phyloP scores from a whole-genome alignment of 2,113 vertebrate genomes.

The Panthera tigris region DNA sequence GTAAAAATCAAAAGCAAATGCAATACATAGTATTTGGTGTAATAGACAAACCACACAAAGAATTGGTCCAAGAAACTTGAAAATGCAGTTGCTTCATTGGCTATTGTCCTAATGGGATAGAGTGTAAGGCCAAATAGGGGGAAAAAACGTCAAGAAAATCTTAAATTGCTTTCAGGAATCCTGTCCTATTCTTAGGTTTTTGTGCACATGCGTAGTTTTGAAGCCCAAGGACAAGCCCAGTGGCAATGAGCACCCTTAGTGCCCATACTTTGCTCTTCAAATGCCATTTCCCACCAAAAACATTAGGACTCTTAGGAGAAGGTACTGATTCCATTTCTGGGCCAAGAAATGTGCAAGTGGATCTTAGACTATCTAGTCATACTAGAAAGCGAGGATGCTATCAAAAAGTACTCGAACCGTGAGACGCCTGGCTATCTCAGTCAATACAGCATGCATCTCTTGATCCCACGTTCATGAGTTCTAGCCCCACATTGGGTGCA shows the following conservation, averaged over 20 bases:
- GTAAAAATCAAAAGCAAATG: neutral
- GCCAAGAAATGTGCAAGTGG: neutral
- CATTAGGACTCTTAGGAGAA: neutral
- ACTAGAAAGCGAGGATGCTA: neutral
- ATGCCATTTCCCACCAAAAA: neutral
- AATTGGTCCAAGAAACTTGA: neutral
- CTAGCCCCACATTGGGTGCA: neutral
- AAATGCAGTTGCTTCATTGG: neutral
- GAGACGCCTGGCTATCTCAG: neutral
- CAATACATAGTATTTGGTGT: neutral
- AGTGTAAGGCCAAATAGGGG: neutral
- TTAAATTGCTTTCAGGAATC: neutral
- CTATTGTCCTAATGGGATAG: neutral
- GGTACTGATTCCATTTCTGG: neutral
- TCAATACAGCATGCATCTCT: neutral
- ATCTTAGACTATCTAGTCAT: neutral
- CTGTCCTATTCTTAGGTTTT: neutral
- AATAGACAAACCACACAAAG: neutral
- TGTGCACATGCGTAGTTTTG: neutral
- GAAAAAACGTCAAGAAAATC: neutral
- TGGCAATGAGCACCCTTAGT: neutral
- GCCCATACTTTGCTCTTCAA: neutral
- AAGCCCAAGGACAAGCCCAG: neutral
- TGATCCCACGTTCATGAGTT: neutral
- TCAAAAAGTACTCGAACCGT: neutral